A percentile compares a stretch with the other conserved stretches of the same genome.
Conservation (phyloP, 2,113 vertebrate species). For the Nothoprocta perdicaria region DNA sequence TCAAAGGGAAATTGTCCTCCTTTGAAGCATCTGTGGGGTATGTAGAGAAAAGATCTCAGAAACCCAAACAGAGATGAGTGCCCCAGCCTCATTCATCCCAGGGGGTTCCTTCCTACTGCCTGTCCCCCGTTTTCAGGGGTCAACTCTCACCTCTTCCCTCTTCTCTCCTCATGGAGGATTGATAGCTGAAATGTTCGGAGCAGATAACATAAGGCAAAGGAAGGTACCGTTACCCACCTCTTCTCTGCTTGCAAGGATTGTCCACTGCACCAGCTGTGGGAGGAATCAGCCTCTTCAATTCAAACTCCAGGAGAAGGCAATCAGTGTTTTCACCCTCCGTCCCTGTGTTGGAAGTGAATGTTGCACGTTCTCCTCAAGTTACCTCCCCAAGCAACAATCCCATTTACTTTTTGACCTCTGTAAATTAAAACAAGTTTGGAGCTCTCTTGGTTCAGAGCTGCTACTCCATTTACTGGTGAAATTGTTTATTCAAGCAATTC, state of each 20-base stretch:
- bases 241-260: not conserved
- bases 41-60: not conserved
- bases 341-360: conserved; percentile 29
- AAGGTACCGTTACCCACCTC: not conserved
- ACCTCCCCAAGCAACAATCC: conserved; percentile 51
- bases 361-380: conserved; percentile 35
- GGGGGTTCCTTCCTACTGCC: fast-evolving
- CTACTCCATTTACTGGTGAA: conserved; percentile 65
- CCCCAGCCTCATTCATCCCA: not conserved
- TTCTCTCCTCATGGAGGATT: not conserved
- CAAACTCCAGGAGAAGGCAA: conserved; percentile 31
- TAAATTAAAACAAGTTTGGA: conserved; percentile 71
- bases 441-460: conserved; percentile 49
- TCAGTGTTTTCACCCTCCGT: conserved; percentile 39
- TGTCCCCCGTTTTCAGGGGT: not conserved
- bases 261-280: not conserved
- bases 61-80: not conserved
- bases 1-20: not conserved
- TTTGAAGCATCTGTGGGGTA: not conserved
- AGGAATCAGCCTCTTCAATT: conserved; percentile 51
- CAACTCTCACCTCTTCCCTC: not conserved
- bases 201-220: not conserved
- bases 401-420: conserved; percentile 68
- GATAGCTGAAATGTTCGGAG: not conserved
- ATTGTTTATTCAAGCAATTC: conserved; percentile 72